Evolutionary conservation across 2,113 vertebrate species (phyloP).

Genomic region (Xiphophorus maculatus): DNA sequence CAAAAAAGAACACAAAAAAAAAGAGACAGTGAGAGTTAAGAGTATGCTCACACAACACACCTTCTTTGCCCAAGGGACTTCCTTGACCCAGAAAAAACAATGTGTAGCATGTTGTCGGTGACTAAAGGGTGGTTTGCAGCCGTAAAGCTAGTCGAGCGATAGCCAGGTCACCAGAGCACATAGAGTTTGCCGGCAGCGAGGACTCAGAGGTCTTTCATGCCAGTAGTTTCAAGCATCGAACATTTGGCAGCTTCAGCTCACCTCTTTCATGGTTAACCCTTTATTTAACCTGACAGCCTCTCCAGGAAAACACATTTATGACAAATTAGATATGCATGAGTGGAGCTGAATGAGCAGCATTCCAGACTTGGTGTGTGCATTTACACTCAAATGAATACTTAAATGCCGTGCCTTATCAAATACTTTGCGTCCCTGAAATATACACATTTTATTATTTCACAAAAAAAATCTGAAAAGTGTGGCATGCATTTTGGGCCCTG

Average conservation of each 20-base stretch:
- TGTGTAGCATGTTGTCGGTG: constrained; percentile 29
- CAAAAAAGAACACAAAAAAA: constrained; percentile 2
- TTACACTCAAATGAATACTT: neutral
- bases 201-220: constrained; percentile 51
- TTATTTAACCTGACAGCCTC: constrained; percentile 57
- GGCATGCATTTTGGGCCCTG: too few species aligned
- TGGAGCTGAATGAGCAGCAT: neutral
- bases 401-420: neutral
- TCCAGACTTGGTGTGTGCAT: neutral
- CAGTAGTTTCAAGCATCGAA: constrained; percentile 45
- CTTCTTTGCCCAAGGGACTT: neutral
- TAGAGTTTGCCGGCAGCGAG: constrained; percentile 9
- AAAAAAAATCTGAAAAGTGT: too few species aligned
- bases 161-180: constrained; percentile 19
- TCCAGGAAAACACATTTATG: constrained; percentile 31
- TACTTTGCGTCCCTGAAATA: neutral
- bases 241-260: constrained; percentile 40
- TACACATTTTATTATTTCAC: neutral
- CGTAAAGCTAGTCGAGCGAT: constrained; percentile 29
- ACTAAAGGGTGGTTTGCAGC: constrained; percentile 37
- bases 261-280: constrained; percentile 44
- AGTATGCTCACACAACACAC: constrained; percentile 27
- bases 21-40: constrained; percentile 38
- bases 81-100: constrained; percentile 37
- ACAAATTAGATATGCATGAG: constrained; percentile 8